Conservation (phyloP, 2,113 vertebrate genomes). For the Excalfactoria chinensis region DNA sequence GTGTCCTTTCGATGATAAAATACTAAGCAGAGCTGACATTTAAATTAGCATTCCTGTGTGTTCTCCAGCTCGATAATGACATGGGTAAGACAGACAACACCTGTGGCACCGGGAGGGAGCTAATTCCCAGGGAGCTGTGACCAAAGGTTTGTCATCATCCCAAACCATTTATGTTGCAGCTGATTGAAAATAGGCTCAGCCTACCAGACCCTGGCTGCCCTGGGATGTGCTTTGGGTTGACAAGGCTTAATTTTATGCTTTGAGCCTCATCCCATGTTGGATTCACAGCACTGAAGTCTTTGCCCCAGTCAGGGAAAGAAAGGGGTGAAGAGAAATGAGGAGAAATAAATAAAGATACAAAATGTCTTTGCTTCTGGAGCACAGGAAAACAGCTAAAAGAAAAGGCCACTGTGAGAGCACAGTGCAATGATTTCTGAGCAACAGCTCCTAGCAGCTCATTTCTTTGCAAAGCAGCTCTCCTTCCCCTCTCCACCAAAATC, state of each 20-base stretch:
- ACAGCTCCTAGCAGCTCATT: neutral
- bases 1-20: conserved; percentile 41
- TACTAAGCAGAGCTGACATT: conserved; percentile 55
- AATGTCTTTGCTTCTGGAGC: neutral
- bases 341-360: neutral
- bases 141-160: conserved; percentile 42
- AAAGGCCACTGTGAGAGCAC: neutral
- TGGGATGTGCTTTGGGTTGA: neutral
- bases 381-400: neutral
- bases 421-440: neutral
- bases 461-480: neutral
- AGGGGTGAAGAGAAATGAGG: neutral
- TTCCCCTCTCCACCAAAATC: neutral
- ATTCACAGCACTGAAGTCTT: neutral
- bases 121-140: neutral
- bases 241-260: neutral
- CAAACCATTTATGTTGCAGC: conserved; percentile 2
- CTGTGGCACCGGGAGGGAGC: conserved; percentile 30
- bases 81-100: conserved; percentile 31
- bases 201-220: neutral
- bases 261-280: neutral
- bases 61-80: conserved; percentile 55
- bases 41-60: conserved; percentile 51
- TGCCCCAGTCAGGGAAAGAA: accelerated
- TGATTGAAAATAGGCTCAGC: conserved; percentile 17